Conservation (phyloP, 2,113 vertebrate species). For the Pangasianodon gigas region DNA sequence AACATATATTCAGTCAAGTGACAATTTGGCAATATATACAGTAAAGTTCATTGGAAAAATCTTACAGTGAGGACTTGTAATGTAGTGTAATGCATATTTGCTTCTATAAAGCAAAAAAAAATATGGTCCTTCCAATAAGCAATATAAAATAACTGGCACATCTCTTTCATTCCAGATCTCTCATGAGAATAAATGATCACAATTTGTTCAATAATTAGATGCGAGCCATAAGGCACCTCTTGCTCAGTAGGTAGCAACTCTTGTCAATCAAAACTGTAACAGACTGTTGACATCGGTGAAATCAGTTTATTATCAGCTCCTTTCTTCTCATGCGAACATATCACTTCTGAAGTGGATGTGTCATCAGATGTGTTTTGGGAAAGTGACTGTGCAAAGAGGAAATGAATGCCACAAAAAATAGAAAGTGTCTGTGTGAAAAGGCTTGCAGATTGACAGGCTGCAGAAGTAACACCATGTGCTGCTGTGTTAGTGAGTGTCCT, state of each 20-base stretch:
- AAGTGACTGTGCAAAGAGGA: not conserved
- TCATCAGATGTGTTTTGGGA: constrained; percentile 16
- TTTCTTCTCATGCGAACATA: constrained; percentile 28
- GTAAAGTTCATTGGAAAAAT: not conserved
- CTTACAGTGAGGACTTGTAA: not conserved
- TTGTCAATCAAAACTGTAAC: constrained; percentile 7
- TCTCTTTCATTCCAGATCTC: not conserved
- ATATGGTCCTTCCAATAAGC: not conserved
- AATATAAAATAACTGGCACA: not conserved
- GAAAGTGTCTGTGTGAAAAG: not conserved
- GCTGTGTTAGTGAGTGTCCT: not conserved
- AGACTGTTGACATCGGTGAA: not conserved
- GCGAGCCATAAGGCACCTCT: not conserved
- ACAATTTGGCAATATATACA: not conserved
- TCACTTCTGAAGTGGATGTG: not conserved
- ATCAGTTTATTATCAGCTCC: not conserved
- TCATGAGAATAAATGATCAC: constrained; percentile 6
- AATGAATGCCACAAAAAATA: constrained; percentile 9
- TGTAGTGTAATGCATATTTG: too few species aligned
- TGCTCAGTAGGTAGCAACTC: not conserved
- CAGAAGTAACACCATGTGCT: not conserved
- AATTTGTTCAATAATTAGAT: not conserved
- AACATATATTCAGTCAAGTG: not conserved
- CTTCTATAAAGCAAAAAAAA: too few species aligned
- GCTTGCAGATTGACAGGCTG: constrained; percentile 4